Base-by-base conservation (phyloP, 2,113 vertebrate species). In the Ochotona curzoniae region DNA sequence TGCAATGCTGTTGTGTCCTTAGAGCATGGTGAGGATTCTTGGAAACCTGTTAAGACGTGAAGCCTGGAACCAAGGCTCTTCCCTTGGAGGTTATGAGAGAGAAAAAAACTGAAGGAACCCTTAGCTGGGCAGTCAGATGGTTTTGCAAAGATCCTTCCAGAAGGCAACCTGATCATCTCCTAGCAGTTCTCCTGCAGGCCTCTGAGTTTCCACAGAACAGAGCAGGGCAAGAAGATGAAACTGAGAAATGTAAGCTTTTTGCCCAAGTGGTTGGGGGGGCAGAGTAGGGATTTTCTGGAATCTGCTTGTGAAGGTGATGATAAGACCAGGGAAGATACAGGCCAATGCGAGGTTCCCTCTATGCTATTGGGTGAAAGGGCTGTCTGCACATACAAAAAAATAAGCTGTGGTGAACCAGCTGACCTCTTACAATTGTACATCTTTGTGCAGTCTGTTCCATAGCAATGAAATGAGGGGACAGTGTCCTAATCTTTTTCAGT, bases 31-130 rank as follows among this genome's bases (percentile, higher is more conserved):
- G 95, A 97, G 93, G 91, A 90, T 97, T 95, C 96, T 97, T 97
- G 96, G 96, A 97, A 98, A 96, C 38, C 63, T 94, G 93, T 96
- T 97, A 97, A 97, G 91, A 94, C 69, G 47, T 44, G 91, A 89
- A 93, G 97, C 93, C 94, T 98, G 94, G 95, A 98, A 98, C 94
- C 90, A 96, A 96, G 96, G 95, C 47, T 87, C 47, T 84, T 97
- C 93, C 97, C 95, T 97, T 95, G 97, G 93, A 91, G 70, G 94
- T 96, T 78, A 60, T 97, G 97, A 98, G 96, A 93, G 81, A 97
- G 96, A 95, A 93, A 90, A 97, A 95, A 97, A 90, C 90, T 97
- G 95, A 96, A 87, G 94, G 82, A 97, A 97, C 87, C 95, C 92
- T 94, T 96, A 97, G 89, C 91, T 95, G 32, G 49, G 21, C n/a